Percentiles rank a stretch among this genome's conserved stretches.
Evolutionary conservation across 1,140 invertebrate species (phyloP).

Genomic region (Drosophila mojavensis): DNA sequence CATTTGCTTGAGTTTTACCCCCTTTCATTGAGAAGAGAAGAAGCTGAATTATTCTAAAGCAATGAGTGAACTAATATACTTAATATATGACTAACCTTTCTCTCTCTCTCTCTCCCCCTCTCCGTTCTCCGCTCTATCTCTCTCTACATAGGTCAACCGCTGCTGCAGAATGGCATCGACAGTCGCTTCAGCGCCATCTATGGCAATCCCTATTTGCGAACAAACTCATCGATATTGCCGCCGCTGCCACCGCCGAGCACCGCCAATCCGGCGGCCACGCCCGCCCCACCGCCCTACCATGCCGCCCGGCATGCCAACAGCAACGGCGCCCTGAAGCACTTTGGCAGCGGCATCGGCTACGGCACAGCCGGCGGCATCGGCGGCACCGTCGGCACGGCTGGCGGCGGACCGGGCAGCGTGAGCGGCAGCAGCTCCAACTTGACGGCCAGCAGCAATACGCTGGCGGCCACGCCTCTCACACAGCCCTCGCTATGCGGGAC

Average conservation of each 20-base stretch:
- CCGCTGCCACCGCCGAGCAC: slow-evolving; percentile 85
- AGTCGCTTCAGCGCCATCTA: slow-evolving; percentile 94
- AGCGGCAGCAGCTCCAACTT: slow-evolving; percentile 82
- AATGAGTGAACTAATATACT: background rate
- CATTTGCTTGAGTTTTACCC: no score
- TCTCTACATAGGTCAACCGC: slow-evolving; percentile 83
- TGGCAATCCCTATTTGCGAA: slow-evolving; percentile 93
- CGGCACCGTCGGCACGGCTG: slow-evolving; percentile 10
- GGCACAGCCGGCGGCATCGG: slow-evolving; percentile 1
- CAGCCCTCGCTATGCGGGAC: slow-evolving; percentile 33
- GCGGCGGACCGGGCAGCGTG: slow-evolving; percentile 63
- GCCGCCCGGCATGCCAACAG: slow-evolving; percentile 67
- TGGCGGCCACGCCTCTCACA: slow-evolving; percentile 76
- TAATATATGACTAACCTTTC: background rate
- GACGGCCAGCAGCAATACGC: slow-evolving; percentile 79
- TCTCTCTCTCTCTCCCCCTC: background rate
- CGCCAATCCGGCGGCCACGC: slow-evolving; percentile 90
- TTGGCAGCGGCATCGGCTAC: slow-evolving; percentile 22
- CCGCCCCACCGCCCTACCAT: slow-evolving; percentile 90
- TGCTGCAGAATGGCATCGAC: slow-evolving; percentile 88
- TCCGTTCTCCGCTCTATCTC: background rate
- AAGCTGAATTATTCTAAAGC: no score
- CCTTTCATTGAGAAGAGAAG: no score
- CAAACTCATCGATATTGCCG: slow-evolving; percentile 84
- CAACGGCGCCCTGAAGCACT: slow-evolving; percentile 71